Conservation (phyloP, 2,888 invertebrate genomes). For the Lordiphosa andalusiaca region DNA sequence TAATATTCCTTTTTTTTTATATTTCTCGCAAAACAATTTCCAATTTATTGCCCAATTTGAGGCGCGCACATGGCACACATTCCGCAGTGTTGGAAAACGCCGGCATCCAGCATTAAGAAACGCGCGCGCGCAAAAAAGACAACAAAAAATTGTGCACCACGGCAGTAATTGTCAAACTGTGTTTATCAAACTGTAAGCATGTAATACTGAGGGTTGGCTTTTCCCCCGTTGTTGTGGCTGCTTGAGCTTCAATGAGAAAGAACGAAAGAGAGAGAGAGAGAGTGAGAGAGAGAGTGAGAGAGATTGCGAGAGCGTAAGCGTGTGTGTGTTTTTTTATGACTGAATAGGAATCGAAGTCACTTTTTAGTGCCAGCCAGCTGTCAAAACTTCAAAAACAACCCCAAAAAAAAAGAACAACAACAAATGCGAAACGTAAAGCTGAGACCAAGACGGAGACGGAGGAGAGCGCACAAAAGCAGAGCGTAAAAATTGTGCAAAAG, state of each 20-base stretch:
- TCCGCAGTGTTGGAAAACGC: conserved; percentile 49
- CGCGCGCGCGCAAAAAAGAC: conserved; percentile 15
- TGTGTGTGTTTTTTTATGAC: conserved; percentile 1
- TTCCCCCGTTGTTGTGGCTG: too few species aligned
- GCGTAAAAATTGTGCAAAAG: conserved; percentile 67
- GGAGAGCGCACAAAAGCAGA: conserved; percentile 32
- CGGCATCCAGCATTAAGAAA: conserved; percentile 24
- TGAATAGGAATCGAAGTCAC: neutral
- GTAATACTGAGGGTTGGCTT: too few species aligned
- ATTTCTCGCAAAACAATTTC: neutral
- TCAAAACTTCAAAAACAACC: conserved; percentile 51
- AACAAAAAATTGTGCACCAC: conserved; percentile 10
- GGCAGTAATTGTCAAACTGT: conserved; percentile 37
- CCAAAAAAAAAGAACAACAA: conserved; percentile 34
- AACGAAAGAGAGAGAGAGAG: conserved; percentile 5
- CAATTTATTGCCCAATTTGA: neutral
- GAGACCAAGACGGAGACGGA: conserved; percentile 9
- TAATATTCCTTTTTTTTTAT: too few species aligned
- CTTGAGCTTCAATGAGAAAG: neutral
- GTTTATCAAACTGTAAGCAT: too few species aligned
- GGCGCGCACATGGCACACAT: conserved; percentile 47
- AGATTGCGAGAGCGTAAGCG: conserved; percentile 12
- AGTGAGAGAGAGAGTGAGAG: conserved; percentile 8
- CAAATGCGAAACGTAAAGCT: neutral
- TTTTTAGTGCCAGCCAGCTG: conserved; percentile 17